Percentiles rank a stretch among this genome's conserved stretches.
These are phyloP conservation scores for Meles meles DNA, from an alignment of 2,113 vertebrate genomes.

Conservation along the genomic window DNA sequence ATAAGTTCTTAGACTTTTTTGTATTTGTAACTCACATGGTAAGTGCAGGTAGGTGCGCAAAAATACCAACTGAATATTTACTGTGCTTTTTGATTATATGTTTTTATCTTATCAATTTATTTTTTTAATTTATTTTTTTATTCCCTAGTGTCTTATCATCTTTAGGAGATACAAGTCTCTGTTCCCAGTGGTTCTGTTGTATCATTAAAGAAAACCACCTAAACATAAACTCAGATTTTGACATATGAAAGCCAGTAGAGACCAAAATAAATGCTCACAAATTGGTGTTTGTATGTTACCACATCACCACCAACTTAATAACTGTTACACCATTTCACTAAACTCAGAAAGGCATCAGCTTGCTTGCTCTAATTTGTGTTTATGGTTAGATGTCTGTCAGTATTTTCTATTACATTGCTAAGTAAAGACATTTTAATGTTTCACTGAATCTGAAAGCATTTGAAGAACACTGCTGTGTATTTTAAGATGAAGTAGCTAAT, in stretches of 20 bases:
- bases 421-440: background rate
- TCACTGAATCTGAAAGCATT: background rate
- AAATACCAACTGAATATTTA: background rate
- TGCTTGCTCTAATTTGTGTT: background rate
- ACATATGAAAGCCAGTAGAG: background rate
- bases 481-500: background rate
- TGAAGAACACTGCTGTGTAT: background rate
- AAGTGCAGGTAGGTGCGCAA: background rate
- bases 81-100: background rate
- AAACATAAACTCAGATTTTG: background rate
- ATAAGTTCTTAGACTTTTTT: background rate
- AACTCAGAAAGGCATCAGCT: background rate
- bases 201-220: background rate
- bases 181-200: background rate
- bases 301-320: too few relatives aligned
- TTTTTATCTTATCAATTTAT: background rate
- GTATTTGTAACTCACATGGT: background rate
- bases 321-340: fast-evolving
- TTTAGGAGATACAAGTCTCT: background rate
- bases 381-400: background rate
- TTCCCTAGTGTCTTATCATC: background rate
- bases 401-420: background rate
- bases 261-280: background rate
- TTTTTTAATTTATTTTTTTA: background rate
- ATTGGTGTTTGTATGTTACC: fast-evolving